Conservation (phyloP, 2,888 invertebrate species). For the Acanthosepion lycidas region DNA sequence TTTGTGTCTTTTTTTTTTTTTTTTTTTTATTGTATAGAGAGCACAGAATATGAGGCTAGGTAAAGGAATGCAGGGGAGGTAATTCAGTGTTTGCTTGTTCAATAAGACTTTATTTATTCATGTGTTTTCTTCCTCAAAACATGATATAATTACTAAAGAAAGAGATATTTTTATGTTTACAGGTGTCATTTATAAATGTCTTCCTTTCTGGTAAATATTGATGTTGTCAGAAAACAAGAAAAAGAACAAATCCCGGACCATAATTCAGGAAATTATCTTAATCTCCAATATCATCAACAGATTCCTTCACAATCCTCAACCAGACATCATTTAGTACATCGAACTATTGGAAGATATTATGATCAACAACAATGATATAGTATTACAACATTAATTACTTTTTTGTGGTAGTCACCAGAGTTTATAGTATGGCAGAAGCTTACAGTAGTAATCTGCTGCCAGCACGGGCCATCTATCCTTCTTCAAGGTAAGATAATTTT, state of each 20-base stretch:
- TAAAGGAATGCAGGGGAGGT: no score
- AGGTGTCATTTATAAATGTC: conserved; percentile 17
- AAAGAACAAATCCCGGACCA: neutral
- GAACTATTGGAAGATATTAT: neutral
- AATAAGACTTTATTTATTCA: no score
- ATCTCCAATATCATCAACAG: neutral
- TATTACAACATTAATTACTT: neutral
- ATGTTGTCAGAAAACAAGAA: neutral
- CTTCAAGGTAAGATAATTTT: conserved; percentile 59
- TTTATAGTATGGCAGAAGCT: conserved; percentile 53
- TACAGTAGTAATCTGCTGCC: conserved; percentile 60
- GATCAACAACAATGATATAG: neutral
- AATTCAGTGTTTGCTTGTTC: no score
- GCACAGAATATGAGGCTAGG: no score
- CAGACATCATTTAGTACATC: neutral
- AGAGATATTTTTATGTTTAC: neutral
- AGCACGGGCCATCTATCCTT: conserved; percentile 66
- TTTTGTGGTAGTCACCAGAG: neutral
- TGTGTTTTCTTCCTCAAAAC: no score
- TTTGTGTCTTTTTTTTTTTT: no score
- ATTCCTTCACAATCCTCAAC: neutral
- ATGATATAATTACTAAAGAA: no score
- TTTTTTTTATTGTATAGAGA: no score
- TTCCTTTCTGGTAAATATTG: neutral
- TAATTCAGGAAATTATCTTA: neutral